Evolutionary conservation across 2,797 vertebrate genomes (phyloP), one percentile per base, ranked within the genome.

Genomic region (Cossypha polioptera): DNA sequence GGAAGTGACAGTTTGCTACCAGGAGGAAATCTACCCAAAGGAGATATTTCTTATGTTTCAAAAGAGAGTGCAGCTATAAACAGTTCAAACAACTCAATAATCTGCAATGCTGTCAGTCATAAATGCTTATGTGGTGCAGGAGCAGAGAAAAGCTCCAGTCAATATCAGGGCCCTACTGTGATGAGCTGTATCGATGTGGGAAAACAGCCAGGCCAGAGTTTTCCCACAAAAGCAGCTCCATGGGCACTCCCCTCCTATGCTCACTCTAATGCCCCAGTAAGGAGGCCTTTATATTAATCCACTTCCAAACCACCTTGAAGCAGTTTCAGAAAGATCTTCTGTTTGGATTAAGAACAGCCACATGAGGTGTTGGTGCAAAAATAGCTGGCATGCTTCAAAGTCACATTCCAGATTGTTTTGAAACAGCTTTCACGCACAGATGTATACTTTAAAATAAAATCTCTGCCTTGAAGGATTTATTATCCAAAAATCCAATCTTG

Each of bases 1-100:
- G 62, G 68, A 91, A 91, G 54, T 92, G 78, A 86, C 54, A 94
- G 90, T 55, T 94, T 93, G 81, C 67, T 80, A 77, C 78, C 42
- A 62, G 79, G 58, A 93, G 59, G 71, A 77, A 82, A 67, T 71
- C 38, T 74, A 93, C 38, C 54, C 21, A 12, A 74, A 94, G 85
- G 69, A 82, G 57, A 13, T 68, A 77, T 43, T 35, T 77, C 45
- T 62, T 83, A 22, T 3, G 16, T 71, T 93, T 94, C 35, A 80
- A 65, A 88, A 80, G 47, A 53, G 11, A 79, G 10, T 47, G 54
- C 45, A 57, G 31, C 55, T 77, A 82, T 43, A 59, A 93, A 89
- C 75, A 87, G 61, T 69, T 87, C 83, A 90, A 95, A 72, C 40
- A 89, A 71, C 38, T 79, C 75, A 73, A 11, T 42, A 90, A 68